phyloP scores from a whole-genome alignment of 2,888 invertebrate species.

The Taphrorychus bicolor region DNA sequence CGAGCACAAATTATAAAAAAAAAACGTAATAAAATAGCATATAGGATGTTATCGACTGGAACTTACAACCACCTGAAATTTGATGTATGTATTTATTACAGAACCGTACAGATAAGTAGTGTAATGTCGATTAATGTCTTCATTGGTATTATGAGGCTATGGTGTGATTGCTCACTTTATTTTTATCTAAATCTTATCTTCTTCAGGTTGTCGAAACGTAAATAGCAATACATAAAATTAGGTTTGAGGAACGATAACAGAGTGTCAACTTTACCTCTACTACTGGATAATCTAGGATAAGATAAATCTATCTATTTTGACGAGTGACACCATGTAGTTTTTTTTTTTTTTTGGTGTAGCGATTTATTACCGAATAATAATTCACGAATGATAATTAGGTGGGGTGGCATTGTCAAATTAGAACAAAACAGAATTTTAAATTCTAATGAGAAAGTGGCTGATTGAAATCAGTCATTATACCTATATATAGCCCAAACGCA shows the following conservation, averaged over 20 bases:
- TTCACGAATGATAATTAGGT: too few relatives aligned
- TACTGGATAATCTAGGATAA: too few relatives aligned
- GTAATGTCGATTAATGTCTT: background rate
- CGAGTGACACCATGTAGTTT: background rate
- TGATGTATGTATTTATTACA: background rate
- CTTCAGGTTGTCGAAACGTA: background rate
- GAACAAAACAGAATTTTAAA: background rate
- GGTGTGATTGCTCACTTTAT: background rate
- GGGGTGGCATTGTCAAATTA: background rate
- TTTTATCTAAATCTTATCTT: background rate
- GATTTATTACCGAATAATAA: background rate
- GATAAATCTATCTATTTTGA: background rate
- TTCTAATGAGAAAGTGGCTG: background rate
- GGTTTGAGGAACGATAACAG: background rate
- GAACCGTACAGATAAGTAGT: background rate
- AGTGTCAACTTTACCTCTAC: too few relatives aligned
- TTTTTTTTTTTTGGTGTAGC: background rate
- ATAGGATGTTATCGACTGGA: background rate
- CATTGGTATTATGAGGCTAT: background rate
- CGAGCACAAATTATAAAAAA: too few relatives aligned
- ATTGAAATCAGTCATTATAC: background rate
- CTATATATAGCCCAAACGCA: too few relatives aligned
- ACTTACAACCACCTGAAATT: background rate
- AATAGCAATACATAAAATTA: too few relatives aligned
- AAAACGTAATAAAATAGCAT: background rate